phyloP scores from a whole-genome alignment of 2,888 invertebrate species.

The Formica aserva region DNA sequence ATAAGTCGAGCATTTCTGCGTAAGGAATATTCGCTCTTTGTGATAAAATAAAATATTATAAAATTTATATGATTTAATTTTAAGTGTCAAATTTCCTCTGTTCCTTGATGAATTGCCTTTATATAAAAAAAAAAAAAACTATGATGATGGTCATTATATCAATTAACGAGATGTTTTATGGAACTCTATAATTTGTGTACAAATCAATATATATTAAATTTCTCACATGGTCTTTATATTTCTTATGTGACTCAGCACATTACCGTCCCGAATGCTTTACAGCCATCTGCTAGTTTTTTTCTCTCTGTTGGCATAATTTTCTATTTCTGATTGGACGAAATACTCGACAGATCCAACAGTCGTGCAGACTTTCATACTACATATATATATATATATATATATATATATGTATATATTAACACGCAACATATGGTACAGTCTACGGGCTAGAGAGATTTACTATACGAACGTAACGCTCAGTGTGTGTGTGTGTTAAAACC shows the following conservation, averaged over 20 bases:
- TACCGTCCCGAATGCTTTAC: not conserved
- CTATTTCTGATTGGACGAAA: constrained; percentile 6
- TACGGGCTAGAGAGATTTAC: constrained; percentile 64
- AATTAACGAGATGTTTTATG: not conserved
- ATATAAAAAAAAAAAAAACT: not conserved
- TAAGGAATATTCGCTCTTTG: not conserved
- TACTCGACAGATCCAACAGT: constrained; percentile 57
- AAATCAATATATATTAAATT: constrained; percentile 15
- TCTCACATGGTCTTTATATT: not conserved
- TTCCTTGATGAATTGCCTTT: not conserved
- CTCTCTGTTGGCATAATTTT: constrained; percentile 2
- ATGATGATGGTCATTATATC: not conserved
- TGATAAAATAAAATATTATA: not conserved
- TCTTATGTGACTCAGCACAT: constrained; percentile 19
- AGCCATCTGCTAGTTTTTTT: constrained; percentile 7
- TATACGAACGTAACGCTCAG: constrained; percentile 66
- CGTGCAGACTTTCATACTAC: constrained; percentile 10
- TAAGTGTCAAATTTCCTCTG: not conserved
- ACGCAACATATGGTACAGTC: constrained; percentile 70
- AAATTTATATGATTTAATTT: not conserved
- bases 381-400: constrained; percentile 37
- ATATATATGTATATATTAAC: constrained; percentile 51
- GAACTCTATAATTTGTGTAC: not conserved
- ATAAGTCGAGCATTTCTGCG: constrained; percentile 29
- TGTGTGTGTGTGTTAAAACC: constrained; percentile 57